phyloP scores from a whole-genome alignment of 2,888 invertebrate genomes.

The Osedax fenrisi region DNA sequence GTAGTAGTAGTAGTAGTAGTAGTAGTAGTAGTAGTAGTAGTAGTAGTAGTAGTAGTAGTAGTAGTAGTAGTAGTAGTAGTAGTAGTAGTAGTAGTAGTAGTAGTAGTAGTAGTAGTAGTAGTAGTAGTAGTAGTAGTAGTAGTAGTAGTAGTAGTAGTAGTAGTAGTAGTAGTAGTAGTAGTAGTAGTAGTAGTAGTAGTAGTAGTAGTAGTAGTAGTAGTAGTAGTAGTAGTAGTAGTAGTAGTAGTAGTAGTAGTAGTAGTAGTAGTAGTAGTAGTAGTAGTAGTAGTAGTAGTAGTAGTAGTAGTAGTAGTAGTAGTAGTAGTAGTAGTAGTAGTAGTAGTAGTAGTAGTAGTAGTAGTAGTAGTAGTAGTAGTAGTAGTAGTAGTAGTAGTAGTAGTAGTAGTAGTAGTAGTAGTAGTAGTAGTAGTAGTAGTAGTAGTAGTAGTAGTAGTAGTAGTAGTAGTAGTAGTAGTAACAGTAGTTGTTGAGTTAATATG shows the following conservation, averaged over 20 bases:
- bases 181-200: constrained; percentile 18
- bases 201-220: constrained; percentile 18
- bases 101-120: constrained; percentile 2
- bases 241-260: constrained; percentile 1
- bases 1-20: constrained; percentile 2
- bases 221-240: constrained; percentile 17
- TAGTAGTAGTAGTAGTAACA: too few relatives aligned
- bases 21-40: neutral
- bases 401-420: too few relatives aligned
- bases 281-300: too few relatives aligned
- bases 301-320: too few relatives aligned
- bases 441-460: too few relatives aligned
- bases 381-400: too few relatives aligned
- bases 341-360: too few relatives aligned
- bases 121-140: constrained; percentile 2
- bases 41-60: neutral
- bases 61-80: neutral
- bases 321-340: too few relatives aligned
- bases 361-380: too few relatives aligned
- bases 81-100: constrained; percentile 2
- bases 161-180: neutral
- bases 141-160: constrained; percentile 2
- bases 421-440: too few relatives aligned
- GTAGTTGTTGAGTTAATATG: too few relatives aligned
- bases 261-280: too few relatives aligned